Base-by-base conservation (phyloP, 2,888 invertebrate species). In the Philereme transversata region DNA sequence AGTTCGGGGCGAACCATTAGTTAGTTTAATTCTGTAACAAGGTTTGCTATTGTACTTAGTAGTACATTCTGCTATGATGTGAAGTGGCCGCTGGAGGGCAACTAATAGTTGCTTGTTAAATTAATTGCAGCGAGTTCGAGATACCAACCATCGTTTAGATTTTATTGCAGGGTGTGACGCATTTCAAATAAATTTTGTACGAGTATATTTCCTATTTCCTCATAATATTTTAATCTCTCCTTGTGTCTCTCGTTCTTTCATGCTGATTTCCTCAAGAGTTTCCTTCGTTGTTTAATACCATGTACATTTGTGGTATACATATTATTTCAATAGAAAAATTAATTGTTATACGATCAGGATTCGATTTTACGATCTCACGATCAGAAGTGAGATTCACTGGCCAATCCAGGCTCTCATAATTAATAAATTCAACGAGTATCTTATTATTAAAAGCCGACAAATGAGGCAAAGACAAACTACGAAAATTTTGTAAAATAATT, bases 101-200 rank as follows among this genome's bases (percentile, higher is more conserved):
- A 73, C 76, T 82, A 82, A 83, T 83, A 79, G 79, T 77, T 64
- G 73, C 77, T 82, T 75, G 80, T 82, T 82, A 78, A 78, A 81
- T 81, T 76, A 75, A 77, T 78, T 47, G 47, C 40, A 43, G 48
- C 6, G 33, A 10, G 40, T 35, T 49, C 44, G 7, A 50, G 44
- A 56, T 45, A 45, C 44, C 48, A 49, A 33, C 35, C 9, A 49
- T 43, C 22, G 34, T 35, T 47, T 34, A 47, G 34, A 47, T 47
- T 9, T 9, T 47, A 9, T 34, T 34, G 8, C 8, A 9, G 9
- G 9, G 9, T 9, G 9, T 47, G 5, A 33, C 5, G 47, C 47
- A n/a, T 34, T 47, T 34, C 2, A n/a, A 35, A 47, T 47, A 3
- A 35, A 47, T 47, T 47, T 47, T 8, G 44, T 11, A 5, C 22